Evolutionary conservation across 2,797 vertebrate genomes (phyloP).

Genomic region (Sarcoramphus papa): DNA sequence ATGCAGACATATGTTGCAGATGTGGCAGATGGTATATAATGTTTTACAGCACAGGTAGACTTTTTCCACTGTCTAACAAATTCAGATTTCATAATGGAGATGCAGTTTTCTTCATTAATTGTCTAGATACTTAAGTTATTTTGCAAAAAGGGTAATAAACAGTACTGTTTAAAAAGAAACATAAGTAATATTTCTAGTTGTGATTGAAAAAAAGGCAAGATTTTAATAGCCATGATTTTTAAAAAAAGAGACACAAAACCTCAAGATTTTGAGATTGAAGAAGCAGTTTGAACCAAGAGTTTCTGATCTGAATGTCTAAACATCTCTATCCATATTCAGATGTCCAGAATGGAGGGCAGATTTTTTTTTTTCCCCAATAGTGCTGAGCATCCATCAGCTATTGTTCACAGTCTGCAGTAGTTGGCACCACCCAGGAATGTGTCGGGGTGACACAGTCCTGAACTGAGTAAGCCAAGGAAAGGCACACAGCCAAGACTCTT

Average conservation of each 20-base stretch:
- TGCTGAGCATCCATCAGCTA: not conserved
- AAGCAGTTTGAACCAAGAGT: not conserved
- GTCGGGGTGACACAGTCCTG: not conserved
- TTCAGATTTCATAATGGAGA: not conserved
- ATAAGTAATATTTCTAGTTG: not conserved
- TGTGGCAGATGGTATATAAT: conserved; percentile 87
- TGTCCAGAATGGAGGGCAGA: not conserved
- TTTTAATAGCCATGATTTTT: not conserved
- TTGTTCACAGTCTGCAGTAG: conserved; percentile 4
- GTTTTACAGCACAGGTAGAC: conserved; percentile 84
- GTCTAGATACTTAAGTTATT: not conserved
- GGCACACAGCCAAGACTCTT: not conserved
- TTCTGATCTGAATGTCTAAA: not conserved
- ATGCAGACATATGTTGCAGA: conserved; percentile 88
- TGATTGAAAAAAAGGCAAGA: not conserved
- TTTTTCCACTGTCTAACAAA: not conserved
- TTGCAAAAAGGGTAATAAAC: not conserved
- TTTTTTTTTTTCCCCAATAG: not conserved
- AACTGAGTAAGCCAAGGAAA: not conserved
- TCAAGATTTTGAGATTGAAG: not conserved
- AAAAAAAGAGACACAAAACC: not conserved
- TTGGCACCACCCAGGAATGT: conserved; percentile 3
- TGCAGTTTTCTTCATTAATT: not conserved
- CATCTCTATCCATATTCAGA: not conserved
- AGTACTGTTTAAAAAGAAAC: not conserved